A percentile compares a stretch with the other conserved stretches of the same genome.
Evolutionary conservation across 1,140 invertebrate species (phyloP).

Genomic region (Penaeus vannamei): DNA sequence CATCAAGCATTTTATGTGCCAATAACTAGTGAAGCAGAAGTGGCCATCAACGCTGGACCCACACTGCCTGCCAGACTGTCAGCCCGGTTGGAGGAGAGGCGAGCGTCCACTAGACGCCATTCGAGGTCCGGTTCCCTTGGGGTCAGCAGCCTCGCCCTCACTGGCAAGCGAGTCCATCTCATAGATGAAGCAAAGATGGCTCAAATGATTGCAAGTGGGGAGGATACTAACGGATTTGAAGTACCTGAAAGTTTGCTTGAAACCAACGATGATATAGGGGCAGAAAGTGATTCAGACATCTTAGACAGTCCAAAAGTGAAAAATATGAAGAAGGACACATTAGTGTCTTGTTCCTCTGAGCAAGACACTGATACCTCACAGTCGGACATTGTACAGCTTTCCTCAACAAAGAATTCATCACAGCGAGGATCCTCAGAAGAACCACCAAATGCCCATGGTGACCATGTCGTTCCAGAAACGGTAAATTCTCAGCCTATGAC

Average conservation of each 20-base stretch:
- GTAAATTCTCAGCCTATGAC: too few species aligned
- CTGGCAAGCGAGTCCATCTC: slow-evolving; percentile 28
- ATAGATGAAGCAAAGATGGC: slow-evolving; percentile 12
- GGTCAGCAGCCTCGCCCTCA: slow-evolving; percentile 18
- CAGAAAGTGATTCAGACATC: slow-evolving; percentile 45
- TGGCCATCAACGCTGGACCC: not conserved
- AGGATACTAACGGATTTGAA: not conserved
- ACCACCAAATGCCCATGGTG: not conserved
- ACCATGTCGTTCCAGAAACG: too few species aligned
- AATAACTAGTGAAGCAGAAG: slow-evolving; percentile 27
- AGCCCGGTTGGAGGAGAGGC: slow-evolving; percentile 40
- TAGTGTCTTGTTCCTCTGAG: not conserved
- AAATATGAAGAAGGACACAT: not conserved
- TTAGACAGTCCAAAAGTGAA: slow-evolving; percentile 32
- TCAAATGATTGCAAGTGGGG: not conserved
- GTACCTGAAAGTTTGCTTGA: not conserved
- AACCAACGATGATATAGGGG: not conserved
- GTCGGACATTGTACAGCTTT: slow-evolving; percentile 18
- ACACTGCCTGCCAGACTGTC: slow-evolving; percentile 44
- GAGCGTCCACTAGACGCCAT: slow-evolving; percentile 1
- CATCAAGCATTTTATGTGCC: slow-evolving; percentile 56
- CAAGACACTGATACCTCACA: not conserved
- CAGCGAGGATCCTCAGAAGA: not conserved
- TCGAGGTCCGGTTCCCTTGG: not conserved
- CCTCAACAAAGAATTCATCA: not conserved